Conservation (phyloP, 2,888 invertebrate species). For the Drosophila fulvimacula region DNA sequence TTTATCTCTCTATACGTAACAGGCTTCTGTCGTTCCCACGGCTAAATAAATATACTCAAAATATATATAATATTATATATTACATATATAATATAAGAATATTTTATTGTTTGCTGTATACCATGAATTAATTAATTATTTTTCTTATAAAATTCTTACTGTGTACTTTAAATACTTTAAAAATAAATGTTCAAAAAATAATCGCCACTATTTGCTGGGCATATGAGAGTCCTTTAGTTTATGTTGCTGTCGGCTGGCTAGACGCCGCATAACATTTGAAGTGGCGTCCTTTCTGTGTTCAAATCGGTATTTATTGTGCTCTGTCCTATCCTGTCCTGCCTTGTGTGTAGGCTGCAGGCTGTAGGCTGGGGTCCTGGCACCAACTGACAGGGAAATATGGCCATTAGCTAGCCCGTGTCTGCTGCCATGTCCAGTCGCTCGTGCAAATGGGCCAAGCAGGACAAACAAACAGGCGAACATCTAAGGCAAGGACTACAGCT, state of each 20-base stretch:
- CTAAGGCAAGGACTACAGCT: slow-evolving; percentile 16
- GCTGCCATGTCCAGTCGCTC: slow-evolving; percentile 4
- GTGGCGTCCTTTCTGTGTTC: neutral
- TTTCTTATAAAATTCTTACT: too few relatives aligned
- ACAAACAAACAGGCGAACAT: slow-evolving; percentile 45
- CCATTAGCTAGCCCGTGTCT: slow-evolving; percentile 32
- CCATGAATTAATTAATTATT: too few relatives aligned
- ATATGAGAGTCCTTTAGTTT: neutral
- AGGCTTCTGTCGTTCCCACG: too few relatives aligned
- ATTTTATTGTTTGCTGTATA: too few relatives aligned
- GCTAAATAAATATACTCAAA: too few relatives aligned
- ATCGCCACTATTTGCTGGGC: neutral
- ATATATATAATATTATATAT: too few relatives aligned
- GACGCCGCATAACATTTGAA: neutral
- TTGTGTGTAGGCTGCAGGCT: neutral
- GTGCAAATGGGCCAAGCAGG: slow-evolving; percentile 44
- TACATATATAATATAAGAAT: too few relatives aligned
- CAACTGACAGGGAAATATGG: slow-evolving; percentile 22
- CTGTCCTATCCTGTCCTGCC: too few relatives aligned
- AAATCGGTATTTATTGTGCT: slow-evolving; percentile 14
- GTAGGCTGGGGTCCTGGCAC: slow-evolving; percentile 7
- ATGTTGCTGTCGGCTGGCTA: neutral
- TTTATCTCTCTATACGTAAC: too few relatives aligned
- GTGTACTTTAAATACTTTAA: too few relatives aligned
- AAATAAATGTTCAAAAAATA: neutral